phyloP scores from a whole-genome alignment of 2,113 vertebrate genomes.

The Peromyscus polionotus region DNA sequence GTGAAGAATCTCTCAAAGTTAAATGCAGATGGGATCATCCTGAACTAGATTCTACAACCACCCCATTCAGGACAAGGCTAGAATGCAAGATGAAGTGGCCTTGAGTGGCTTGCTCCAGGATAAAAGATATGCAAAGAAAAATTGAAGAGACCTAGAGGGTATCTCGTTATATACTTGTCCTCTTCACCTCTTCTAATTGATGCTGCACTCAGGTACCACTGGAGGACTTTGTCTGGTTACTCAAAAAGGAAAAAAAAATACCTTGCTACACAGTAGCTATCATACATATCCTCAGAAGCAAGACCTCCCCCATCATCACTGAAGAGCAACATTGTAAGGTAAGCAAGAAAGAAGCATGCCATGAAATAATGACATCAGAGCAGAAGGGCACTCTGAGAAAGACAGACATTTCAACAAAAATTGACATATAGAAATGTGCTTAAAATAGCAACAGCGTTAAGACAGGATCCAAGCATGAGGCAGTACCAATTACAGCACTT shows the following conservation, averaged over 20 bases:
- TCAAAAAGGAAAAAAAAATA: background rate
- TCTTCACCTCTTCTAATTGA: background rate
- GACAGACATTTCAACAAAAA: background rate
- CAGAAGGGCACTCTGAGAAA: background rate
- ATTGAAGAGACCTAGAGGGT: background rate
- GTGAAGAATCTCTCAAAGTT: background rate
- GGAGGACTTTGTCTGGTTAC: background rate
- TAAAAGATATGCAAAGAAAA: background rate
- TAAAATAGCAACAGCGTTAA: background rate
- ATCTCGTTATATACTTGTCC: background rate
- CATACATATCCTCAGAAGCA: no score
- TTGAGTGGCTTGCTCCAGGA: background rate
- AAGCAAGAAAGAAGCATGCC: background rate
- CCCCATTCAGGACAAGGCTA: no score
- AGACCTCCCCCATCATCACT: background rate
- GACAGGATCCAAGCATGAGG: background rate
- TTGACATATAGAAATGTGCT: background rate
- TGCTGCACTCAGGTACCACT: background rate
- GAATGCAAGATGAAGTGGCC: accelerated
- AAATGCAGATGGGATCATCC: background rate
- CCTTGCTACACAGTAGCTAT: background rate
- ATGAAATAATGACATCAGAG: background rate
- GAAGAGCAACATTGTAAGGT: background rate
- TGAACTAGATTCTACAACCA: background rate
- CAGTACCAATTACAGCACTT: background rate